Base-by-base conservation (phyloP, 1,140 invertebrate genomes). In the Pissodes strobi region DNA sequence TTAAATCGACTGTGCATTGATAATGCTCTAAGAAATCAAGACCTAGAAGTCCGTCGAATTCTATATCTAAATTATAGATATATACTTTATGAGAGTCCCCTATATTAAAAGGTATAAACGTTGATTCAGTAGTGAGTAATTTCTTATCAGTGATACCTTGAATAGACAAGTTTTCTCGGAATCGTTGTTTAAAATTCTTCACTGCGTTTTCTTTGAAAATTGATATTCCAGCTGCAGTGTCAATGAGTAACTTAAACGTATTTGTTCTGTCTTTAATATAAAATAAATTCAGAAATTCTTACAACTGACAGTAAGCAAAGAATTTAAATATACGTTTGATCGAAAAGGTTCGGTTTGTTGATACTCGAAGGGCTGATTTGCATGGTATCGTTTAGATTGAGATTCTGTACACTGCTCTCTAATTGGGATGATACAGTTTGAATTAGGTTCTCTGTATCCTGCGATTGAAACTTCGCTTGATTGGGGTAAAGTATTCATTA, bases 221-320 rank as follows among this genome's bases (percentile, higher is more conserved):
- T 6, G 56, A 66, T 17, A 60, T 59, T 38, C 51, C 34, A 22
- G 64, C 57, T 12, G 41, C 51, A 15, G 58, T 48, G 38, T 67
- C 52, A 0, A 61, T 61, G 39, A 67, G 34, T 21, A 61, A 17
- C 51, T 49, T 61, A 43, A 30, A 67, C 12, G 8, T 48, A 1
- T 56, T 56, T 2, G 38, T 38, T 2, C 49, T 46, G 19, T 61
- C 51, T 3, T 56, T 30, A 15, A 62, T 67, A 49, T 55, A 67
- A 55, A 61, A 62, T 17, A 67, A 22, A 38, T 67, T 67, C 56
- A n/a, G n/a, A n/a, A n/a, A n/a, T n/a, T n/a, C n/a, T n/a, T n/a
- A n/a, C n/a, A n/a, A n/a, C n/a, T n/a, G n/a, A n/a, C n/a, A n/a
- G n/a, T n/a, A n/a, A n/a, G n/a, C n/a, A n/a, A n/a, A n/a, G n/a